Base-by-base conservation (phyloP, 1,140 invertebrate genomes). In the Drosophila yakuba region DNA sequence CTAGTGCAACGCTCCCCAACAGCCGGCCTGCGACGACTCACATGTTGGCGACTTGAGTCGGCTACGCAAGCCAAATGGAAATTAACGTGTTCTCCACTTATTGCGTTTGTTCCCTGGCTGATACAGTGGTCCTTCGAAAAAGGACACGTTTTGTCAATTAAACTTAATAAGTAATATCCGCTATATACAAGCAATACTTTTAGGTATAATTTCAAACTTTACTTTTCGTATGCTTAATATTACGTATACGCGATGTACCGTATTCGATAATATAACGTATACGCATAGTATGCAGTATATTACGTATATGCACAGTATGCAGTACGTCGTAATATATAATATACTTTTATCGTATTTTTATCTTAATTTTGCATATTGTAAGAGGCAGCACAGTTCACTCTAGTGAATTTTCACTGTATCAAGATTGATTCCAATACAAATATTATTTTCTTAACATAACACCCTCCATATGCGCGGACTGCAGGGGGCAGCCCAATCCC, bases 31-130 rank as follows among this genome's bases (percentile, higher is more conserved):
- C 68, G 28, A 48, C 62, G 58, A 63, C 83, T 88, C 83, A 88
- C 83, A 88, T 88, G 83, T 88, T 88, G 62, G 79, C 79, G 76
- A 88, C 84, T 88, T 48, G 63, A 74, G 83, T 80, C 55, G 56
- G 69, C 78, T 63, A 81, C 48, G 59, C 74, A 68, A 68, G 25
- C 47, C 64, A 69, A 78, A 75, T 88, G 83, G 71, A 88, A 88
- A 83, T 88, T 68, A 82, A 74, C 76, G 67, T 63, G 68, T 80
- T 74, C 63, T 61, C 54, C 57, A 74, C 59, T 67, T 75, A 55
- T 72, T 76, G 55, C 60, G 50, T 64, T 64, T 67, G 55, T 76
- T 66, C 47, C 48, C 39, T 23, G 8, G 17, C 15, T 4, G 17
- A 8, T 45, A 60, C 39, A 63, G 61, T 61, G 61, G 28, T 15